Evolutionary conservation across 2,888 invertebrate species (phyloP).

Genomic region (Imbricaverruca yamaguchii): DNA sequence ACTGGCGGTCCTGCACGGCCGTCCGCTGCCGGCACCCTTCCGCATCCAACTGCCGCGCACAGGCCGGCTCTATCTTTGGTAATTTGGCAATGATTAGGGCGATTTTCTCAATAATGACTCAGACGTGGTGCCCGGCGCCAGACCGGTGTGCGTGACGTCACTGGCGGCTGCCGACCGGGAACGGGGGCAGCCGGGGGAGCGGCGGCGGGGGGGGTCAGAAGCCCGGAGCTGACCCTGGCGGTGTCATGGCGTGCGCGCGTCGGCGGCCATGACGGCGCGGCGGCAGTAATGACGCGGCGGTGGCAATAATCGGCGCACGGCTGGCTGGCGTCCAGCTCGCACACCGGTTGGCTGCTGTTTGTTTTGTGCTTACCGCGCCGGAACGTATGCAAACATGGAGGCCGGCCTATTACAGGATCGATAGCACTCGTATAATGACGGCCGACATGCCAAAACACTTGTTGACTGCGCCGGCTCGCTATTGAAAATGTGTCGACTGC

Average conservation of each 20-base stretch:
- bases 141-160: background rate
- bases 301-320: conserved; percentile 14
- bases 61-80: conserved; percentile 6
- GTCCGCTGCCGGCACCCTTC: background rate
- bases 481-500: background rate
- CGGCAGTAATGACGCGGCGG: background rate
- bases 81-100: conserved; percentile 21
- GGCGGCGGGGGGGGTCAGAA: too few relatives aligned
- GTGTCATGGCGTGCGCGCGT: background rate
- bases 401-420: background rate
- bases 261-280: background rate
- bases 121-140: background rate
- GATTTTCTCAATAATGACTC: conserved; percentile 19
- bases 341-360: background rate
- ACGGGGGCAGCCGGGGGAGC: too few relatives aligned
- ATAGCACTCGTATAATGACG: conserved; percentile 8
- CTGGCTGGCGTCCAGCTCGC: background rate
- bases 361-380: background rate
- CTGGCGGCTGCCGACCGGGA: background rate
- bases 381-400: conserved; percentile 18
- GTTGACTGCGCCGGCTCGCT: background rate
- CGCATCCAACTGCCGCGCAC: background rate
- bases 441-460: conserved; percentile 2
- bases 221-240: too few relatives aligned
- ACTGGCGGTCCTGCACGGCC: background rate